These are phyloP conservation scores for Chondrosia reniformis DNA, from an alignment of 37 sponge, comb jelly and placozoan genomes.

Conservation along the genomic window DNA sequence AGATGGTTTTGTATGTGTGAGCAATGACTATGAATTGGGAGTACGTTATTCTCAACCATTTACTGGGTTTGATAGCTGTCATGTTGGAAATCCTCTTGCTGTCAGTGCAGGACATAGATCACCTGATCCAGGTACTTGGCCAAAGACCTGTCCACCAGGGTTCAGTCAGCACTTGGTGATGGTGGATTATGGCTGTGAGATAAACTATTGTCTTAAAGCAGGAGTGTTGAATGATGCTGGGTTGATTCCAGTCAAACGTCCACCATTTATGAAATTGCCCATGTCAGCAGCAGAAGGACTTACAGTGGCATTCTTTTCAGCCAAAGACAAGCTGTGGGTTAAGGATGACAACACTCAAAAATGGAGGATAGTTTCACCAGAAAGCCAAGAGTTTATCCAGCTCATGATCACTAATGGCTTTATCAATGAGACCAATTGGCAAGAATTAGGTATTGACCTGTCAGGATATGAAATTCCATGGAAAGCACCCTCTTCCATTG, in stretches of 20 bases:
- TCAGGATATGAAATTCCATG: background rate
- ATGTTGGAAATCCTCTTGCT: slow-evolving; percentile 65
- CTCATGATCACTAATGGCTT: background rate
- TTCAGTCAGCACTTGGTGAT: slow-evolving; percentile 23
- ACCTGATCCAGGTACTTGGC: background rate
- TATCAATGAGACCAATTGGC: background rate
- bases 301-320: background rate
- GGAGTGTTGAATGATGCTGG: slow-evolving; percentile 16
- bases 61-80: slow-evolving; percentile 73
- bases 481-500: background rate
- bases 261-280: background rate
- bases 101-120: background rate
- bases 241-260: slow-evolving; percentile 10
- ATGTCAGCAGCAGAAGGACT: background rate
- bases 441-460: background rate
- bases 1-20: slow-evolving; percentile 54
- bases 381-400: slow-evolving; percentile 12
- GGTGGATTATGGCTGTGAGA: slow-evolving; percentile 17
- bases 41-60: slow-evolving; percentile 47
- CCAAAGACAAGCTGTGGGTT: slow-evolving; percentile 9
- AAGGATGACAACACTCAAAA: background rate
- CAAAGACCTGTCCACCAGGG: slow-evolving; percentile 22
- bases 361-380: background rate
- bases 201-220: slow-evolving; percentile 16
- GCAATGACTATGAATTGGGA: slow-evolving; percentile 53